Percentiles rank a stretch among this genome's conserved stretches.
phyloP scores from a whole-genome alignment of 2,113 vertebrate genomes.

The Cryptomyrus ogoouensis region DNA sequence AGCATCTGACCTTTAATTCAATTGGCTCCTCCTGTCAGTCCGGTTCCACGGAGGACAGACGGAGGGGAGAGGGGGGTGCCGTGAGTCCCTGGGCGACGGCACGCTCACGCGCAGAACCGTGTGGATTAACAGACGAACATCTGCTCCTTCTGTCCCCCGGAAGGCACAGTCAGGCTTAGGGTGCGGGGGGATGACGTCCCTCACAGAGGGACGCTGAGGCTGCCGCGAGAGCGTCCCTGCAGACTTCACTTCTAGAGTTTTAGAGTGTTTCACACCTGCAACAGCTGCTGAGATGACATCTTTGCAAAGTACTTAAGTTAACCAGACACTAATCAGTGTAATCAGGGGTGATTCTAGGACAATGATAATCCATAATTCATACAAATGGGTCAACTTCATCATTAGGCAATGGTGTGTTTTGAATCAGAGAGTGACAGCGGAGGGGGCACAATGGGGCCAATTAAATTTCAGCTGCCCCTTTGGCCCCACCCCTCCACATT shows the following conservation, averaged over 20 bases:
- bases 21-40: background rate
- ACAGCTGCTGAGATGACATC: background rate
- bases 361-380: background rate
- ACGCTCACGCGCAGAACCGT: background rate
- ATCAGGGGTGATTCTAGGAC: background rate
- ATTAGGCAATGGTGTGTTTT: background rate
- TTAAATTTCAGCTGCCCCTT: background rate
- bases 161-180: background rate
- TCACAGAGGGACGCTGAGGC: background rate
- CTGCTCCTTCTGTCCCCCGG: background rate
- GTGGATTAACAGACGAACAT: background rate
- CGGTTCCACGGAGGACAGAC: background rate
- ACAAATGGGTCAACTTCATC: background rate
- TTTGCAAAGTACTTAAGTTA: background rate
- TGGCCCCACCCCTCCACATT: background rate
- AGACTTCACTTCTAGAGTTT: background rate
- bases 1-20: background rate
- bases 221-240: background rate
- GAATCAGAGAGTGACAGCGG: background rate
- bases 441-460: background rate
- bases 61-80: background rate
- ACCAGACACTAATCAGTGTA: background rate
- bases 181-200: background rate
- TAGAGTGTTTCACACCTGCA: background rate
- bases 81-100: too few relatives aligned